Evolutionary conservation across 2,888 invertebrate species (phyloP), one percentile per base, ranked within the genome.

Genomic region (Ophion slaviceki): DNA sequence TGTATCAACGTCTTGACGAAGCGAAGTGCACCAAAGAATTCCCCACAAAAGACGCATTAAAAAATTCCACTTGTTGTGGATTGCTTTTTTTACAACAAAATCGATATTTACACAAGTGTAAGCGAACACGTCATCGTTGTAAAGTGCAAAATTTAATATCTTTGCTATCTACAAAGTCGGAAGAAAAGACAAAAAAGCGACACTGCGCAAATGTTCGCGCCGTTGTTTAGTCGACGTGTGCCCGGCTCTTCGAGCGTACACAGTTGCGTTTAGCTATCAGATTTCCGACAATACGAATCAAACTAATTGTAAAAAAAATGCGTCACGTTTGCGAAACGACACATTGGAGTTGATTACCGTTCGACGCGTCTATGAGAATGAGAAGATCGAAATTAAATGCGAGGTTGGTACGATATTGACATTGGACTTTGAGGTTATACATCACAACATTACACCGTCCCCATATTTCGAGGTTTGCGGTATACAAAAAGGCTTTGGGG

Each of bases 181-280:
- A n/a, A 61, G 6, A 28, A 59, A 74, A 14, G 14, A 62, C 17
- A 14, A 20, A 24, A 28, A 14, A 14, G 47, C 40, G 10, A 8
- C 45, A 53, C 62, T 17, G 57, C 67, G 67, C 67, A 77, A 57
- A 57, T 66, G 36, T 57, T 8, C 32, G 62, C 53, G 77, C 36
- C 24, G 57, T 78, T 75, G 78, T 82, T 85, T 82, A 85, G 78
- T 81, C 74, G 85, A 85, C 85, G 85, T 85, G 85, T 76, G 79
- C 82, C 82, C 79, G 85, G 79, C 79, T 11, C 53, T 47, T 20
- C 78, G 68, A 47, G 14, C 53, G 36, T 57, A 59, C 66, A 64
- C 28, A 45, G 61, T 20, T 53, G 14, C 45, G n/a, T 32, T 64
- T 6, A 62, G 61, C 85, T 82, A 82, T 85, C 85, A 80, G 62